Base-by-base conservation (phyloP, 2,113 vertebrate genomes). In the Microcebus murinus region DNA sequence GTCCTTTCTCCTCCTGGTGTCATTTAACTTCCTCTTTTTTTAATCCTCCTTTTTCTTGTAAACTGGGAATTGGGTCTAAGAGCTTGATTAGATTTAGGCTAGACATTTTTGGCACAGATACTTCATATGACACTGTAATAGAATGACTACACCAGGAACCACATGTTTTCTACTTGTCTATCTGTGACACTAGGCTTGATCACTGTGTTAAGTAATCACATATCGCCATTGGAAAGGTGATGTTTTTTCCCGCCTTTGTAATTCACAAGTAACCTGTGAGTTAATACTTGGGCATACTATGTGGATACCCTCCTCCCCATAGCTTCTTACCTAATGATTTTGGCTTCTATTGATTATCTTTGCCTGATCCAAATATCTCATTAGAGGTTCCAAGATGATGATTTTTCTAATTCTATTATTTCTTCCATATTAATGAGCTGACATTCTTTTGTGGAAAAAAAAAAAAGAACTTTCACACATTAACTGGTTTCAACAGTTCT, bases 361-460 rank as follows among this genome's bases (percentile, higher is more conserved):
- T 63, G 48, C 55, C 21, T n/a, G 42, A 87, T 57, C 68, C 48
- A 42, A 29, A 74, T 39, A 86, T 55, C 95, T 63, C 59, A 82
- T 77, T 73, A 80, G 50, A 21, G 17, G 7, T 73, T 83, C 17
- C 52, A 71, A 79, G 76, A 90, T n/a, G 8, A 23, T 87, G 25
- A 39, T 71, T 91, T 93, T 94, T 80, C 45, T 65, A 77, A 52
- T 90, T 73, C 36, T 94, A 52, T 70, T 81, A 73, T 85, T 76
- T 95, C 29, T 91, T 92, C 20, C 4, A 77, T 61, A 85, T 73
- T 59, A 80, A 88, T 67, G 14, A 91, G 20, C 13, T 85, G 83
- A 1, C 25, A 87, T 77, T 92, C 13, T 59, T 90, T 77, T 50
- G 23, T 71, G 59, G 57, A 55, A 57, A 25, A 68, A 25, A 59